Conservation (phyloP, 2,113 vertebrate species). For the Neotoma lepida region DNA sequence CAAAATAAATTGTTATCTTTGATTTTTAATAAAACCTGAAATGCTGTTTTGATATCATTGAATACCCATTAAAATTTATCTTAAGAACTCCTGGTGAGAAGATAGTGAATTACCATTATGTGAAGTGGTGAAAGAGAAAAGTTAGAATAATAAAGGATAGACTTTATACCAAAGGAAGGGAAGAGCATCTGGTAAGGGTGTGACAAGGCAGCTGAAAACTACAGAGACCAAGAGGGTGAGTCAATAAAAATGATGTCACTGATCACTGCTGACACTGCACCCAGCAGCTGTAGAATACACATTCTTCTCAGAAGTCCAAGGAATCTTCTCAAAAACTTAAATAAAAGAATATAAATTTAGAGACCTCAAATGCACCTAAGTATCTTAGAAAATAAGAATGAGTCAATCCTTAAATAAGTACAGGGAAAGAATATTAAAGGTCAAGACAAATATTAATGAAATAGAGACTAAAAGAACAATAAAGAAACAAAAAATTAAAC, state of each 20-base stretch:
- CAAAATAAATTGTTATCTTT: background rate
- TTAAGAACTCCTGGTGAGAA: background rate
- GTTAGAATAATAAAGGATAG: background rate
- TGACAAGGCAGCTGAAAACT: background rate
- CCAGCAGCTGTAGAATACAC: background rate
- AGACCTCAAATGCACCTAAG: background rate
- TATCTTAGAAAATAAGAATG: background rate
- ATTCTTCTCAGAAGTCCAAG: background rate
- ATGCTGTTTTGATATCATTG: background rate
- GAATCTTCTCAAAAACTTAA: background rate
- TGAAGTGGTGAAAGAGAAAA: background rate
- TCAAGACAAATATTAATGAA: background rate
- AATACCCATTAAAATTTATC: background rate
- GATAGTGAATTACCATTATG: background rate
- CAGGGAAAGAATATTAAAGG: background rate
- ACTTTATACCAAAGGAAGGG: background rate
- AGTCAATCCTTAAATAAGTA: background rate
- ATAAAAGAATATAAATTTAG: background rate
- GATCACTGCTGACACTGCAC: background rate
- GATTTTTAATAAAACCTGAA: background rate
- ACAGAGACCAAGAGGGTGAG: background rate
- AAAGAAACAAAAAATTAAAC: background rate
- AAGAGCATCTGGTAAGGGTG: background rate
- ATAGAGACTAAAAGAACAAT: background rate
- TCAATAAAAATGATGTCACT: background rate